Evolutionary conservation across 2,888 invertebrate species (phyloP).

Genomic region (Epirrhoe tristata): DNA sequence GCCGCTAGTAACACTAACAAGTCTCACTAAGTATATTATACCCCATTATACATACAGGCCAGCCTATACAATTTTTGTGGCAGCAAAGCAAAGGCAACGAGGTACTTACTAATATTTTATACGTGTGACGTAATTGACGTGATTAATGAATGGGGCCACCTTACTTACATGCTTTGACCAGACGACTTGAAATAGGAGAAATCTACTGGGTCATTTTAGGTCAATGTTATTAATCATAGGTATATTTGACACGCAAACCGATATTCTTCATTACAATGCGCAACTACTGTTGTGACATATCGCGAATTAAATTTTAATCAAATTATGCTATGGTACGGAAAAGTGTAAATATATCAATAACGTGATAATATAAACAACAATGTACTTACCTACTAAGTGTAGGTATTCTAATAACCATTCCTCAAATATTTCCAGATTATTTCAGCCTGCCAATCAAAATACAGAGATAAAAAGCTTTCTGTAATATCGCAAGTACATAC

Average conservation of each 20-base stretch:
- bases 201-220: constrained; percentile 52
- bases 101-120: constrained; percentile 49
- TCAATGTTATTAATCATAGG: constrained; percentile 62
- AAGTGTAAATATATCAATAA: no score
- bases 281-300: background rate
- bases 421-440: no score
- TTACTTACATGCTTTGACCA: constrained; percentile 37
- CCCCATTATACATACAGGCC: no score
- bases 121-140: constrained; percentile 56
- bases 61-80: constrained; percentile 41
- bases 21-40: no score
- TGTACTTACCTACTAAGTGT: no score
- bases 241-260: constrained; percentile 56
- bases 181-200: constrained; percentile 58
- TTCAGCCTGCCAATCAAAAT: no score
- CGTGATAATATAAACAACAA: no score
- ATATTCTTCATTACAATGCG: constrained; percentile 23
- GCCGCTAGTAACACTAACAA: no score
- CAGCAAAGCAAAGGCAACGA: constrained; percentile 34
- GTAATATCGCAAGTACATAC: no score
- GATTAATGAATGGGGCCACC: constrained; percentile 52
- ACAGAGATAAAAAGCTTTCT: no score
- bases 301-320: background rate
- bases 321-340: no score
- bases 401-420: no score